A percentile compares a stretch with the other conserved stretches of the same genome.
Evolutionary conservation across 2,113 vertebrate genomes (phyloP).

Genomic region (Pelecanoides urinatrix): DNA sequence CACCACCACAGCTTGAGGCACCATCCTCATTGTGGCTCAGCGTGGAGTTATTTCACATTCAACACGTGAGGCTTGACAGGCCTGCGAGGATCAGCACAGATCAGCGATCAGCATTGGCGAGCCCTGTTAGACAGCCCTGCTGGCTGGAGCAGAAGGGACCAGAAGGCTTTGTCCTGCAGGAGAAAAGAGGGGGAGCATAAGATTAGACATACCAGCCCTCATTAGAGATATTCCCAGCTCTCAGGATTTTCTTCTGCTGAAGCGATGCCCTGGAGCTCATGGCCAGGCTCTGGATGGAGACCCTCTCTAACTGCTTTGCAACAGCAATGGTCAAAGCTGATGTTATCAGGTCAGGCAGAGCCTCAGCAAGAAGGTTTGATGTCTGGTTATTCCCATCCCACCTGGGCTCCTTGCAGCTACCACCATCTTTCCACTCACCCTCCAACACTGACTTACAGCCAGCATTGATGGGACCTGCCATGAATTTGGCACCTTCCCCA

Average conservation of each 20-base stretch:
- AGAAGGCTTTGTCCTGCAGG: background rate
- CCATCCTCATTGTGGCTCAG: accelerated
- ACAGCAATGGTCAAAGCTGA: background rate
- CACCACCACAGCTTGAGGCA: background rate
- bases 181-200: background rate
- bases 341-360: background rate
- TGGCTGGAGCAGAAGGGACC: background rate
- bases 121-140: background rate
- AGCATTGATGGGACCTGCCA: background rate
- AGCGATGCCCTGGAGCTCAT: background rate
- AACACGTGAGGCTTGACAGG: background rate
- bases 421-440: background rate
- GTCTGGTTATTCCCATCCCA: background rate
- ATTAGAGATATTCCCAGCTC: background rate
- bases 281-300: background rate
- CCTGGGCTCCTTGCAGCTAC: background rate
- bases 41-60: background rate
- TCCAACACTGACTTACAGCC: background rate
- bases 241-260: background rate
- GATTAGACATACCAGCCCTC: background rate
- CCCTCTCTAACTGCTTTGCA: background rate
- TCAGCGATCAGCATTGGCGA: accelerated
- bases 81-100: background rate
- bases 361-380: background rate
- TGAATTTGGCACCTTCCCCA: background rate